Evolutionary conservation across 53 echinoderm and acorn worm species (phyloP), one percentile per base, ranked within the genome.

Genomic region (Crossaster papposus): DNA sequence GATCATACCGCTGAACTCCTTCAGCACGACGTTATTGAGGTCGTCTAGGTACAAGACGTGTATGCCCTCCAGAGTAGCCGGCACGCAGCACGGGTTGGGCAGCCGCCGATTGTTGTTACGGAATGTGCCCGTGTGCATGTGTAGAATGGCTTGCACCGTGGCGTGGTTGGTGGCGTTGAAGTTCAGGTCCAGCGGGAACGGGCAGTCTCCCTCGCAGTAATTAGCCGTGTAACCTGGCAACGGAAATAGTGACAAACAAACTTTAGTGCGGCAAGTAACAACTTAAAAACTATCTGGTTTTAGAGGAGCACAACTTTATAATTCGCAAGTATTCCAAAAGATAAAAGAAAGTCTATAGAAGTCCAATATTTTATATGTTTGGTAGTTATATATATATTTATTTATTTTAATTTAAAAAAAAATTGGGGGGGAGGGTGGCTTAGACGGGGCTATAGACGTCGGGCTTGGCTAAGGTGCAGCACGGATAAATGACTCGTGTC

Each of bases 111-210:
- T 83, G 70, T 83, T 79, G 80, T 93, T 92, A 0, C 91, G 91
- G 50, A 51, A 74, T 13, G 83, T 81, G 23, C 83, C 90, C 83
- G 75, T 83, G 65, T 75, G 85, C 70, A 92, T 85, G 89, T 94
- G 93, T 0, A 95, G 81, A 63, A 98, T 96, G 1, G 93, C 94
- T 62, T 96, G 96, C 18, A 98, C 98, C 36, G 94, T 94, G 72
- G 98, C 98, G 90, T 96, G 96, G 91, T 98, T 98, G 18, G 98
- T 98, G 65, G 95, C 98, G 93, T 98, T 98, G 90, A 98, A 98
- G 55, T 94, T 89, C 31, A 86, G 90, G 80, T 98, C 98, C 53
- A 98, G 82, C 8, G 98, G 98, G 29, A 93, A 98, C 30, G 98
- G 98, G 35, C 96, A 98, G 88, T 93, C 90, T 14, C 98, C 98